Conservation (phyloP, 2,113 vertebrate genomes). For the Hippopotamus amphibius region DNA sequence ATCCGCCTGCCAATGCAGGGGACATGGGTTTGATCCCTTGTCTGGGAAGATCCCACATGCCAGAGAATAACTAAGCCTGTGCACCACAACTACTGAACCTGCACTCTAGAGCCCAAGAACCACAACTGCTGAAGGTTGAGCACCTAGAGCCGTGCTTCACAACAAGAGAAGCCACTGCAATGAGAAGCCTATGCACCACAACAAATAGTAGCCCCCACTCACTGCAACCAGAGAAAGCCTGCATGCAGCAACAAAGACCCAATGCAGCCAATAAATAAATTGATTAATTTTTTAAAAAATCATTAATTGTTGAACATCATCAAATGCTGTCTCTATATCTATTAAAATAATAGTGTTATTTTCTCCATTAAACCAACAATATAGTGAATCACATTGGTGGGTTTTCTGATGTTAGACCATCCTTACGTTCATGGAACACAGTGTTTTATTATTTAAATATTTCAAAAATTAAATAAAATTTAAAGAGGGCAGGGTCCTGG, state of each 20-base stretch:
- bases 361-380: not conserved
- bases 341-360: not conserved
- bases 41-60: too few relatives aligned
- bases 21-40: too few relatives aligned
- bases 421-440: not conserved
- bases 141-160: too few relatives aligned
- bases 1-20: too few relatives aligned
- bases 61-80: fast-evolving
- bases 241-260: too few relatives aligned
- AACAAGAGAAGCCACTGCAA: too few relatives aligned
- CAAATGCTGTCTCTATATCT: not conserved
- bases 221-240: too few relatives aligned
- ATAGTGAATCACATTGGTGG: not conserved
- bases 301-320: not conserved
- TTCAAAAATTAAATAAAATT: not conserved
- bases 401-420: not conserved
- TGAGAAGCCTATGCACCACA: too few relatives aligned
- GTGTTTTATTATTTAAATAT: not conserved
- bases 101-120: too few relatives aligned
- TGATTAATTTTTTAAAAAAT: not conserved
- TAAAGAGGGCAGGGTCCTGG: not conserved
- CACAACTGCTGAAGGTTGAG: too few relatives aligned
- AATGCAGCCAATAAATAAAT: not conserved
- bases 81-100: too few relatives aligned
- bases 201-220: too few relatives aligned